A percentile compares a stretch with the other conserved stretches of the same genome.
These are phyloP conservation scores for Malaclemys terrapin DNA, from an alignment of 2,113 vertebrate species.

Conservation along the genomic window DNA sequence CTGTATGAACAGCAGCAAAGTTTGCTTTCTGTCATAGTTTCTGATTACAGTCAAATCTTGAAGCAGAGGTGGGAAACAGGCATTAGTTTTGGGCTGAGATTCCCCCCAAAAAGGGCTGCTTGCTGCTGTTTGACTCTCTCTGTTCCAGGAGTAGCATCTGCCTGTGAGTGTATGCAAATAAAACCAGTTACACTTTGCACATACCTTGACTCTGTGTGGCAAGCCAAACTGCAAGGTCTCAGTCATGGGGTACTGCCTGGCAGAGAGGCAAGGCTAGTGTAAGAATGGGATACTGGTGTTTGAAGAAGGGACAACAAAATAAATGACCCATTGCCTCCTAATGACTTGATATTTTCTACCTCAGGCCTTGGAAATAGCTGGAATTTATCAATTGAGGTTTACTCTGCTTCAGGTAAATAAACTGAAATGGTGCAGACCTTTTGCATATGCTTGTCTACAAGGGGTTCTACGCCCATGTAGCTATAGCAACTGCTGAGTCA, in stretches of 20 bases:
- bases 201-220: not conserved
- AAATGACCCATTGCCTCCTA: not conserved
- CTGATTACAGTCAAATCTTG: not conserved
- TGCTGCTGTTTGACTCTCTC: not conserved
- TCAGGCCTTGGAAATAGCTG: not conserved
- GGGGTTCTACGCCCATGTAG: not conserved
- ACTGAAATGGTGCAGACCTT: not conserved
- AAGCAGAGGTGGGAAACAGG: not conserved
- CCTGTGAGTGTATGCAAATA: rapidly evolving
- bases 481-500: not conserved
- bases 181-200: not conserved
- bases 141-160: not conserved
- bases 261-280: not conserved
- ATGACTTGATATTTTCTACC: not conserved
- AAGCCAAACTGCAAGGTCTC: not conserved
- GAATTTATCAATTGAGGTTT: rapidly evolving
- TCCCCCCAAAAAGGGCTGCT: not conserved
- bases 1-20: rapidly evolving
- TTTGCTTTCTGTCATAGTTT: not conserved
- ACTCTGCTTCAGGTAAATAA: not conserved
- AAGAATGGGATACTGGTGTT: not conserved
- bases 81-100: rapidly evolving
- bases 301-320: not conserved
- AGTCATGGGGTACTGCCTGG: not conserved
- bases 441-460: not conserved